Evolutionary conservation across 2,797 vertebrate genomes (phyloP).

Genomic region (Centropyge bicolor): DNA sequence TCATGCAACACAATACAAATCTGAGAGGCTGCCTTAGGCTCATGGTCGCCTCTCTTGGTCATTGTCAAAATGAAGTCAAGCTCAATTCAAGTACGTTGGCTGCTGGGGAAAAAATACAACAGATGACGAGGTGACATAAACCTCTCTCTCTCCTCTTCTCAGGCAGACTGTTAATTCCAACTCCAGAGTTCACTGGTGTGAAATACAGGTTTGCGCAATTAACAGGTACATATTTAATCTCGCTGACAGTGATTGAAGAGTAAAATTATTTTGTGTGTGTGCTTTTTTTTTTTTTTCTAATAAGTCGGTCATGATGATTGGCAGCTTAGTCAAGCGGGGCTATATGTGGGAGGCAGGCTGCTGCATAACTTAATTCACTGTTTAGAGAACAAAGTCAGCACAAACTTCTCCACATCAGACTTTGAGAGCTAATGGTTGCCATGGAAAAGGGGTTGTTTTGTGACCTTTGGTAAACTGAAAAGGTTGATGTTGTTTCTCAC

Average conservation of each 20-base stretch:
- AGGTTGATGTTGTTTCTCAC: slow-evolving; percentile 25
- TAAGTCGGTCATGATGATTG: slow-evolving; percentile 46
- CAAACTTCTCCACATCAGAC: slow-evolving; percentile 30
- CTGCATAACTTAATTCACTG: slow-evolving; percentile 52
- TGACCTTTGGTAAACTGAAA: slow-evolving; percentile 18
- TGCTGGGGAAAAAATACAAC: neutral
- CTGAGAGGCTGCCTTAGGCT: slow-evolving; percentile 68
- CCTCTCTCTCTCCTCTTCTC: neutral
- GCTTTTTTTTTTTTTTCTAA: slow-evolving; percentile 15
- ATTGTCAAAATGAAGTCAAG: slow-evolving; percentile 49
- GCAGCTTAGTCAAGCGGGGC: slow-evolving; percentile 51
- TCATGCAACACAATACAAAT: slow-evolving; percentile 75
- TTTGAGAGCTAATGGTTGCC: slow-evolving; percentile 27
- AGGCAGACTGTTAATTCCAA: slow-evolving; percentile 19
- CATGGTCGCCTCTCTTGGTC: slow-evolving; percentile 69
- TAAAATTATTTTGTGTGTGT: slow-evolving; percentile 16
- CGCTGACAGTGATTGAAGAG: slow-evolving; percentile 49
- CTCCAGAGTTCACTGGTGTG: slow-evolving; percentile 16
- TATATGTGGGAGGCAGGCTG: slow-evolving; percentile 61
- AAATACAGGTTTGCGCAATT: slow-evolving; percentile 40
- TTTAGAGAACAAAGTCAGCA: slow-evolving; percentile 52
- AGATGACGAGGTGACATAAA: neutral
- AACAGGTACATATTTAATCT: slow-evolving; percentile 38
- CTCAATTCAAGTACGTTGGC: slow-evolving; percentile 16
- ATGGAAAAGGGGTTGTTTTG: slow-evolving; percentile 5